Percentiles rank a stretch among this genome's conserved stretches.
These are phyloP conservation scores for Drosophila kikkawai DNA, from an alignment of 1,140 invertebrate species.

Conservation along the genomic window DNA sequence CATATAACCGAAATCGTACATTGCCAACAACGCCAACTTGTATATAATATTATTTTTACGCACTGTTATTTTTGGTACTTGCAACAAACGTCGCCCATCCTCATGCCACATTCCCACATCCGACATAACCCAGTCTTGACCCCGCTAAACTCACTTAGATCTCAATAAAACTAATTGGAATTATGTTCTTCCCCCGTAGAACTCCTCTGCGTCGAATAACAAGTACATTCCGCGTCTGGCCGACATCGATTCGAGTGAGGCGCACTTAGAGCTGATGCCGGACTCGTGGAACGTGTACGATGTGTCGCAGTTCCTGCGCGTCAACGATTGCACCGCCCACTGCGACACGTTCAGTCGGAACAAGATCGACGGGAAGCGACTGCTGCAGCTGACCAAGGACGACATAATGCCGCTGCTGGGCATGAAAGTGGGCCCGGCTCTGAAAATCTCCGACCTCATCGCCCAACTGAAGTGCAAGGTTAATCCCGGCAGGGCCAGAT, in stretches of 20 bases:
- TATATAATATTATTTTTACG: conserved; percentile 74
- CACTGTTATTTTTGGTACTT: conserved; percentile 82
- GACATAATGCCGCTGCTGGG: conserved; percentile 95
- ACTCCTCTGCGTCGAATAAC: conserved; percentile 76
- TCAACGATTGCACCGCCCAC: conserved; percentile 96
- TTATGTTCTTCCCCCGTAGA: conserved; percentile 45
- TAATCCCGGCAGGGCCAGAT: conserved; percentile 80
- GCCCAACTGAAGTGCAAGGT: conserved; percentile 90
- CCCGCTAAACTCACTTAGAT: background rate
- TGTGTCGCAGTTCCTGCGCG: conserved; percentile 94
- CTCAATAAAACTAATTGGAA: background rate
- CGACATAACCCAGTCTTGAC: conserved; percentile 10
- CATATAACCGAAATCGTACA: conserved; percentile 37
- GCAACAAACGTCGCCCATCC: conserved; percentile 21
- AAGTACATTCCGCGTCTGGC: conserved; percentile 84
- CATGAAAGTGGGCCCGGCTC: conserved; percentile 96
- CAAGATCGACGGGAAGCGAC: conserved; percentile 92
- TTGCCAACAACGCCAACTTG: conserved; percentile 29
- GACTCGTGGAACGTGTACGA: conserved; percentile 92
- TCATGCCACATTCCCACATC: background rate
- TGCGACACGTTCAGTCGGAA: conserved; percentile 91
- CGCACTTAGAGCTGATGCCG: conserved; percentile 88
- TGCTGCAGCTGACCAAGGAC: conserved; percentile 94
- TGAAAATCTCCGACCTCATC: conserved; percentile 97
- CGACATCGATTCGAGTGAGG: conserved; percentile 69